phyloP scores from a whole-genome alignment of 2,113 vertebrate species.

The Pagrus major region DNA sequence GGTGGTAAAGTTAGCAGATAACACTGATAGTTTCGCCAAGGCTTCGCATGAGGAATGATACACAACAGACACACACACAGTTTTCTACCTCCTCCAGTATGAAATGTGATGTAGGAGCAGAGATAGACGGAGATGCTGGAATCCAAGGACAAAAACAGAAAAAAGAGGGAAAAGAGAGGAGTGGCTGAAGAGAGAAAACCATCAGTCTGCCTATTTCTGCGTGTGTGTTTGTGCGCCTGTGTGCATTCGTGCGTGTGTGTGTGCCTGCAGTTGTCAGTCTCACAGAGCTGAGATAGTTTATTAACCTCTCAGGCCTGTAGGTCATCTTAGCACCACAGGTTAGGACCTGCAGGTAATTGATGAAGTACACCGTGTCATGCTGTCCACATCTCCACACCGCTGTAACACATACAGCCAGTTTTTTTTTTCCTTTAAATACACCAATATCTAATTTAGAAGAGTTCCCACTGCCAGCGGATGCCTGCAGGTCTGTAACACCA shows the following conservation, averaged over 20 bases:
- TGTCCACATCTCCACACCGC: slow-evolving; percentile 32
- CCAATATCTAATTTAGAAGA: background rate
- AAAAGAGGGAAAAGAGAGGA: slow-evolving; percentile 51
- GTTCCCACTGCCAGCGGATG: background rate
- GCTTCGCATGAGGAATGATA: slow-evolving; percentile 74
- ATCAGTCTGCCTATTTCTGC: slow-evolving; percentile 66
- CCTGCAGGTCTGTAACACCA: slow-evolving; percentile 6
- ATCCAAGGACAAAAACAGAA: slow-evolving; percentile 63
- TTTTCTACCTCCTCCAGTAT: slow-evolving; percentile 31
- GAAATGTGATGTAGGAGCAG: slow-evolving; percentile 48
- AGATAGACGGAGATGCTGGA: slow-evolving; percentile 58
- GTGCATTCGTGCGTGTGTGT: slow-evolving; percentile 12
- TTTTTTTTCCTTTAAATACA: slow-evolving; percentile 16
- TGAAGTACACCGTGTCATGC: slow-evolving; percentile 53
- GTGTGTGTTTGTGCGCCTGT: slow-evolving; percentile 16
- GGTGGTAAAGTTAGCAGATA: slow-evolving; percentile 86
- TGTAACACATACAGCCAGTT: background rate
- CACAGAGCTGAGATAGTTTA: slow-evolving; percentile 68
- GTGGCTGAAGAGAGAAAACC: slow-evolving; percentile 32
- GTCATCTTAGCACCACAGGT: slow-evolving; percentile 51
- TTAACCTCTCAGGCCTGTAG: slow-evolving; percentile 71
- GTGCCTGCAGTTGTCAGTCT: slow-evolving; percentile 54
- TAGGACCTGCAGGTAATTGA: slow-evolving; percentile 70
- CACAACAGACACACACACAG: slow-evolving; percentile 67
- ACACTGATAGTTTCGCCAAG: slow-evolving; percentile 78